Conservation (phyloP, 2,888 invertebrate genomes). For the Eupsilia transversa region DNA sequence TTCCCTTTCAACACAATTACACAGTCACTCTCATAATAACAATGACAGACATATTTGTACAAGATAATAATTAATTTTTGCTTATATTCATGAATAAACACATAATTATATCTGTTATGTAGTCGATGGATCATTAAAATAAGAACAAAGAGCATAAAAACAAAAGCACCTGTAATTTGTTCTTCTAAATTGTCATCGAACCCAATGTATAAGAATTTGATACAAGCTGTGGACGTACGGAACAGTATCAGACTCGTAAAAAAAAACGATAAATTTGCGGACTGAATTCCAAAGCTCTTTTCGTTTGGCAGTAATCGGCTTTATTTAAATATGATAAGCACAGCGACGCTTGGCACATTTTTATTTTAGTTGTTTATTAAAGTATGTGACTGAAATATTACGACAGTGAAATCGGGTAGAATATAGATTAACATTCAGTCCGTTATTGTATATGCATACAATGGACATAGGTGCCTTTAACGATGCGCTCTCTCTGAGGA, state of each 20-base stretch:
- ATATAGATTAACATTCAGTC: slow-evolving; percentile 56
- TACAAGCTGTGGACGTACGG: slow-evolving; percentile 14
- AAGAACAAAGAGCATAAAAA: slow-evolving; percentile 5
- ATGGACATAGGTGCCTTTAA: slow-evolving; percentile 29
- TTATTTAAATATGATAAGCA: slow-evolving; percentile 59
- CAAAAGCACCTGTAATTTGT: slow-evolving; percentile 1
- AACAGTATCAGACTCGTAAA: slow-evolving; percentile 34
- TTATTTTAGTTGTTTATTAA: slow-evolving; percentile 46
- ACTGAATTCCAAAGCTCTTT: slow-evolving; percentile 54
- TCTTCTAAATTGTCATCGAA: slow-evolving; percentile 5
- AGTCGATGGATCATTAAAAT: not conserved
- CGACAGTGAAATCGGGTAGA: slow-evolving; percentile 35
- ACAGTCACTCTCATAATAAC: slow-evolving; percentile 42
- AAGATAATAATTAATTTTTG: slow-evolving; percentile 5
- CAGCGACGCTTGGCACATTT: slow-evolving; percentile 40
- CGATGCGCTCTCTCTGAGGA: slow-evolving; percentile 31
- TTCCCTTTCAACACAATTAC: slow-evolving; percentile 52
- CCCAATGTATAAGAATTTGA: slow-evolving; percentile 27
- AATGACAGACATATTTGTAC: not conserved
- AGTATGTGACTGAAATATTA: slow-evolving; percentile 55
- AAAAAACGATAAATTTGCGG: slow-evolving; percentile 41
- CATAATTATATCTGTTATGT: slow-evolving; percentile 5
- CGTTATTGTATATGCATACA: slow-evolving; percentile 45
- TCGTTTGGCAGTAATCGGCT: slow-evolving; percentile 60
- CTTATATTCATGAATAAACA: slow-evolving; percentile 7